phyloP scores from a whole-genome alignment of 2,888 invertebrate genomes.

The Clitarchus hookeri region DNA sequence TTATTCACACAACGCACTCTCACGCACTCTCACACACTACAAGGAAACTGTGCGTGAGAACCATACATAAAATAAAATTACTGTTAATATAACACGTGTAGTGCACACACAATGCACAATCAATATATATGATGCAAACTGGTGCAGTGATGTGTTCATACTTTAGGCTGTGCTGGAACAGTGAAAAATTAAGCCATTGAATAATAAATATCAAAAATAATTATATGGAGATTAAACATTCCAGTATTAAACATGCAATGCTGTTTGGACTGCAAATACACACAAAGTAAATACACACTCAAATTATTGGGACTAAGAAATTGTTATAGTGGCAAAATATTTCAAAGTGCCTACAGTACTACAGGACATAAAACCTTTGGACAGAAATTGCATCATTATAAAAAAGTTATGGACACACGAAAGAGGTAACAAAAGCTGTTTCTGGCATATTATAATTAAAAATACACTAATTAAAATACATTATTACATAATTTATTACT shows the following conservation, averaged over 20 bases:
- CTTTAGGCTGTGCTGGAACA: slow-evolving; percentile 44
- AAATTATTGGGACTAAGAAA: slow-evolving; percentile 33
- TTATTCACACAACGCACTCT: slow-evolving; percentile 40
- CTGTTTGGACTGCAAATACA: slow-evolving; percentile 38
- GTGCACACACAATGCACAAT: slow-evolving; percentile 44
- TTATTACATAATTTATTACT: no score
- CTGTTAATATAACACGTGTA: slow-evolving; percentile 30
- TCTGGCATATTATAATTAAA: background rate
- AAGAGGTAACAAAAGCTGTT: background rate
- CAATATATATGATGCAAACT: slow-evolving; percentile 38
- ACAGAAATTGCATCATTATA: background rate
- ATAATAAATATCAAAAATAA: slow-evolving; percentile 39
- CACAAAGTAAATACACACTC: slow-evolving; percentile 35
- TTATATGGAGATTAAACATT: slow-evolving; percentile 40
- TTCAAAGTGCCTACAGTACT: slow-evolving; percentile 29
- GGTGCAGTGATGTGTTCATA: slow-evolving; percentile 43
- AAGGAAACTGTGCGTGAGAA: slow-evolving; percentile 41
- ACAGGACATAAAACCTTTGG: slow-evolving; percentile 26
- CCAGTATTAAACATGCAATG: slow-evolving; percentile 42
- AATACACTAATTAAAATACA: no score
- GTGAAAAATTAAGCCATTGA: slow-evolving; percentile 44
- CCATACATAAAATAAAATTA: slow-evolving; percentile 29
- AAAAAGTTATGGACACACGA: background rate
- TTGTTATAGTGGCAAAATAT: slow-evolving; percentile 30
- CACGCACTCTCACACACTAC: slow-evolving; percentile 42